Evolutionary conservation across 2,797 vertebrate species (phyloP).

Genomic region (Octomys mimax): DNA sequence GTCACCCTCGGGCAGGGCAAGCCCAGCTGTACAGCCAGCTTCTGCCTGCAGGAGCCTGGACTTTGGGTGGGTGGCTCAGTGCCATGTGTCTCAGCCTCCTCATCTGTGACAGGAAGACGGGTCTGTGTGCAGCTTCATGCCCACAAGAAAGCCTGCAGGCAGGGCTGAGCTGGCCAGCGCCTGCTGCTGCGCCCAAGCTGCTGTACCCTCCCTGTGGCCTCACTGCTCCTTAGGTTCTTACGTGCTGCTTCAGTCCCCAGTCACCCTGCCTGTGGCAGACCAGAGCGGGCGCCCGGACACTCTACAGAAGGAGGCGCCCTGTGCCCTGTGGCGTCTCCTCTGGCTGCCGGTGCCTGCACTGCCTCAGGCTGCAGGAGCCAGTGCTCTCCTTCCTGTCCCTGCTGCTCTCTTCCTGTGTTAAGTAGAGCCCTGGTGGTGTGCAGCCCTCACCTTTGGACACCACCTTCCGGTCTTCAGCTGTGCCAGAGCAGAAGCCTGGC

Average conservation of each 20-base stretch:
- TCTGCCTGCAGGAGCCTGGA: too few species aligned
- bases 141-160: neutral
- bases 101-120: neutral
- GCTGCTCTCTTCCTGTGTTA: neutral
- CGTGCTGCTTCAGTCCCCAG: neutral
- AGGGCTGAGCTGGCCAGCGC: neutral
- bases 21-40: neutral
- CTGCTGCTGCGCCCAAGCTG: neutral
- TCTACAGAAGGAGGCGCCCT: neutral
- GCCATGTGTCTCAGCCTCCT: neutral
- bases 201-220: neutral
- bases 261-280: neutral
- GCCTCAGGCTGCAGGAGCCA: neutral
- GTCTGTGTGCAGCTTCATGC: neutral
- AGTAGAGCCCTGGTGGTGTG: neutral
- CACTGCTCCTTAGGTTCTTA: neutral
- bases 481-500: neutral
- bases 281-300: neutral
- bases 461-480: neutral
- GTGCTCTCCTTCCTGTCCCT: neutral
- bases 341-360: rapidly evolving
- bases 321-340: rapidly evolving
- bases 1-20: neutral
- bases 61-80: neutral
- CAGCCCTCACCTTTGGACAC: neutral